Evolutionary conservation across 1,140 invertebrate genomes (phyloP), one percentile per base, ranked within the genome.

Genomic region (Drosophila ercepeae): DNA sequence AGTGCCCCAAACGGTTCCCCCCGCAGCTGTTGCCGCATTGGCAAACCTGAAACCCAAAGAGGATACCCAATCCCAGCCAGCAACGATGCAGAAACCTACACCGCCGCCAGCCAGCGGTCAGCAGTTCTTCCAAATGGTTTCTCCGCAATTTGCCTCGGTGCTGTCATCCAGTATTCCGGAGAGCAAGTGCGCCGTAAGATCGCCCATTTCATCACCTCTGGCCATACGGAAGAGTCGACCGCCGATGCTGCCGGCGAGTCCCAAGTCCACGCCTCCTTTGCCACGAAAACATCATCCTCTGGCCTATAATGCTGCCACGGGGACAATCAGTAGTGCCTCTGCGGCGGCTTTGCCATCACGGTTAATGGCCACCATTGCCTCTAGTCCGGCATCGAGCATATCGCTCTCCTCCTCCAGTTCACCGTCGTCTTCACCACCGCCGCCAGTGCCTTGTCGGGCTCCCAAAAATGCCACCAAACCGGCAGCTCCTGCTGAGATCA

Each of bases 401-500:
- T 90, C 89, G 36, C 69, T 90, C 14, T 90, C 88, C 0, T 90
- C 90, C 4, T 91, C 88, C 32, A 90, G 86, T 11, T 84, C 89
- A 8, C 89, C 89, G 0, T 90, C 89, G 1, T 78, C 89, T 1
- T 89, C 89, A 4, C 89, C 89, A 5, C 89, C 89, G 6, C 83
- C 88, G 2, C 89, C 89, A 0, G 76, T 91, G 27, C 89, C 89
- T 0, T 78, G 78, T 32, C 71, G 89, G 5, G 89, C 89, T 0
- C 89, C 89, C 1, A 91, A 90, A 49, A 73, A 51, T 9, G 69
- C 63, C 32, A 39, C 9, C 21, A 29, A 52, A 9, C 16, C 29
- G 13, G 48, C 60, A 13, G 8, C 32, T 21, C 34, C 44, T 1
- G 82, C 44, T 1, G 82, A 88, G n/a, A 77, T 90, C 13, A 75